Evolutionary conservation across 2,113 vertebrate genomes (phyloP).

Genomic region (Trichomycterus rosablanca): DNA sequence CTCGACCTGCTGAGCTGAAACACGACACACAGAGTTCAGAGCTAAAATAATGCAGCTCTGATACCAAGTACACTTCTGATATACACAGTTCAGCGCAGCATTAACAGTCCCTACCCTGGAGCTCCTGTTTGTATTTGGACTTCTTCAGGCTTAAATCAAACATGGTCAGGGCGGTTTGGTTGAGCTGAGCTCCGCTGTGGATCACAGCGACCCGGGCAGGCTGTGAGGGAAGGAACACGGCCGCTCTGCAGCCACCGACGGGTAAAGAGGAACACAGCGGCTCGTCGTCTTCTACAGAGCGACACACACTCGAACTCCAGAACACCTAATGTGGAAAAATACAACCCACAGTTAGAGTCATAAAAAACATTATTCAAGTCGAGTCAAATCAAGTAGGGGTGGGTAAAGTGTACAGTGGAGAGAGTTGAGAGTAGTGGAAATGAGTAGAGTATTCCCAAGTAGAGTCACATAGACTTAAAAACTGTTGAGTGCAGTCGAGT

Average conservation of each 20-base stretch:
- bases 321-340: constrained; percentile 54
- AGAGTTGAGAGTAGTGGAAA: too few species aligned
- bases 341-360: neutral
- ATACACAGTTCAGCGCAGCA: neutral
- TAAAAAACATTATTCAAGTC: too few species aligned
- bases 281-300: constrained; percentile 42
- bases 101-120: constrained; percentile 45
- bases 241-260: constrained; percentile 45
- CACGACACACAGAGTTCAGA: neutral
- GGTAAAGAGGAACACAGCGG: constrained; percentile 52
- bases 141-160: constrained; percentile 60
- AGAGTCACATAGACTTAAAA: too few species aligned
- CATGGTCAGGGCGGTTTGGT: constrained; percentile 52
- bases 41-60: neutral
- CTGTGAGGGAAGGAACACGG: constrained; percentile 63
- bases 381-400: too few species aligned
- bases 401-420: too few species aligned
- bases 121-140: constrained; percentile 52
- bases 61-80: neutral
- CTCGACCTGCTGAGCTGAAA: constrained; percentile 65
- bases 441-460: too few species aligned
- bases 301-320: constrained; percentile 52
- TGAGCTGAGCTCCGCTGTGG: neutral
- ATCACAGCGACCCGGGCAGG: constrained; percentile 61
- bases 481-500: too few species aligned